phyloP scores from a whole-genome alignment of 2,113 vertebrate species.

The Neotoma lepida region DNA sequence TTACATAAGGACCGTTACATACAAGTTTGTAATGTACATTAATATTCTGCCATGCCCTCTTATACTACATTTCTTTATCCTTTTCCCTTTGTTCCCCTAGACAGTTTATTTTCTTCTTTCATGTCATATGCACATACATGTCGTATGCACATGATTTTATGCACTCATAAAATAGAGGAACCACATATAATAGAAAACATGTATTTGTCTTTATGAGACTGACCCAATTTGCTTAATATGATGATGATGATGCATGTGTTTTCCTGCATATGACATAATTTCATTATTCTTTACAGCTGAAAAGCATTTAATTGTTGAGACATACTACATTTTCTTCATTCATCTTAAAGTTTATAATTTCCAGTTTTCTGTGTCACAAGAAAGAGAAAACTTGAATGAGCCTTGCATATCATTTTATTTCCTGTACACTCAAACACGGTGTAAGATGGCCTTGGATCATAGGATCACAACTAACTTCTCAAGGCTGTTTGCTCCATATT shows the following conservation, averaged over 20 bases:
- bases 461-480: neutral
- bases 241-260: neutral
- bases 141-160: neutral
- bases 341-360: neutral
- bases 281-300: neutral
- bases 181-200: neutral
- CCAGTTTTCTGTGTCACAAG: constrained; percentile 2
- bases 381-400: neutral
- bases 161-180: neutral
- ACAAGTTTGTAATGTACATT: neutral
- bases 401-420: neutral
- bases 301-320: neutral
- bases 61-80: neutral
- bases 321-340: neutral
- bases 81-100: neutral
- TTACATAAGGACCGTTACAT: neutral
- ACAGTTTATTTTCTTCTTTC: neutral
- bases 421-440: neutral
- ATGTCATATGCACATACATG: neutral
- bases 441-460: neutral
- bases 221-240: neutral
- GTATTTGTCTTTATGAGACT: neutral
- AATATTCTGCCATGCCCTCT: neutral
- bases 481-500: neutral
- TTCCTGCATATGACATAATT: neutral